Evolutionary conservation across 37 sponge, comb jelly and placozoan genomes (phyloP).

Genomic region (Cliona cf. orientalis): DNA sequence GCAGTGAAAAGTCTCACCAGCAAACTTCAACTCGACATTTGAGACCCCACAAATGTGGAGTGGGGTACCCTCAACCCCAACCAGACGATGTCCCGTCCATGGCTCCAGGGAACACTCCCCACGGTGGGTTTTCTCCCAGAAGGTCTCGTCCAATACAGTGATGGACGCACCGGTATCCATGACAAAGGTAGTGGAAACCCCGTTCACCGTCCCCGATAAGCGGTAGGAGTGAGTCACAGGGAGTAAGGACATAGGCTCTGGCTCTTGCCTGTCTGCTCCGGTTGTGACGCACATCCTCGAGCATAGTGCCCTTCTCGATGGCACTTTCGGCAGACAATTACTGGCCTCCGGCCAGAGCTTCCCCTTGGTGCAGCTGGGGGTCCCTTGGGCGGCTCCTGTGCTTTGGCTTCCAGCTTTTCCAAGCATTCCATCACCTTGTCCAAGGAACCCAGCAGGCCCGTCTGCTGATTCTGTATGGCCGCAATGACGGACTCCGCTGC

Average conservation of each 20-base stretch:
- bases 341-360: neutral
- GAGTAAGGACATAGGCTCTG: too few relatives aligned
- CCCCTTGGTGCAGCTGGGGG: neutral
- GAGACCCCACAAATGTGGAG: neutral
- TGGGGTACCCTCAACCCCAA: constrained; percentile 41
- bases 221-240: too few relatives aligned
- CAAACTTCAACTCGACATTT: neutral
- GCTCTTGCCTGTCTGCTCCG: too few relatives aligned
- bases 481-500: neutral
- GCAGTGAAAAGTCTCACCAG: neutral
- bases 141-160: constrained; percentile 4
- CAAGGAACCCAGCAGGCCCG: too few relatives aligned
- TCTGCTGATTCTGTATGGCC: too few relatives aligned
- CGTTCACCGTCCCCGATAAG: constrained; percentile 15
- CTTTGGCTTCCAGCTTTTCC: neutral
- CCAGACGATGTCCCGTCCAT: constrained; percentile 18
- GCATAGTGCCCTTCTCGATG: neutral
- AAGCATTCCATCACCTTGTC: too few relatives aligned
- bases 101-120: neutral
- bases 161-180: constrained; percentile 43
- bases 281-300: neutral
- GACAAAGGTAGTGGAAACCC: constrained; percentile 1
- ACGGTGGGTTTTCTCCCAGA: constrained; percentile 20
- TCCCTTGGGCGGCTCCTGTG: neutral
- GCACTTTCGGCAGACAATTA: neutral